Conservation (phyloP, 2,888 invertebrate species). For the Octonoba sinensis region DNA sequence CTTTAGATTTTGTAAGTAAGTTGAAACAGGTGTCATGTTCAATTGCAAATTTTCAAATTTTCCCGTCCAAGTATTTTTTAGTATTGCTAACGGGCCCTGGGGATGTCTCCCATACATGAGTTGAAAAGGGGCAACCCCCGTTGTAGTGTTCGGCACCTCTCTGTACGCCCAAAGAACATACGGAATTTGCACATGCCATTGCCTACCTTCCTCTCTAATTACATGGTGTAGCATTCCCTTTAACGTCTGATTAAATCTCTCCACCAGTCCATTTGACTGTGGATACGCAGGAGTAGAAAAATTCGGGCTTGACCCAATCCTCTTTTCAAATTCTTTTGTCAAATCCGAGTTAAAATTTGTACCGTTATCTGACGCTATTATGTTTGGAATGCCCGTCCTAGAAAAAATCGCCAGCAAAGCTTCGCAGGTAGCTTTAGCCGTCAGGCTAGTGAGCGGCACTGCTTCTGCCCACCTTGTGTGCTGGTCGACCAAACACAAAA, state of each 20-base stretch:
- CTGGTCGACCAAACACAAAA: slow-evolving; percentile 12
- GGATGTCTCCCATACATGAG: not conserved
- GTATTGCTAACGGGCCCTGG: not conserved
- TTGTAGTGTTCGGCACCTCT: not conserved
- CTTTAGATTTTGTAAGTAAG: not conserved
- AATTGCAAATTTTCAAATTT: not conserved
- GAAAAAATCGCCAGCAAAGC: slow-evolving; percentile 6
- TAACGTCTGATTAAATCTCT: slow-evolving; percentile 1
- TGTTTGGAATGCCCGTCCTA: not conserved
- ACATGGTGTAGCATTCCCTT: slow-evolving; percentile 14
- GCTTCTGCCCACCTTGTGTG: slow-evolving; percentile 24
- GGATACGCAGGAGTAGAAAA: not conserved
- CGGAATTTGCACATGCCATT: not conserved
- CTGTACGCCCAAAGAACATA: not conserved
- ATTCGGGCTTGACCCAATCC: not conserved
- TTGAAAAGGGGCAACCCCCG: slow-evolving; percentile 10
- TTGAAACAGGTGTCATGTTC: not conserved
- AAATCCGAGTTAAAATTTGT: slow-evolving; percentile 11
- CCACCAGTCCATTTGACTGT: not conserved
- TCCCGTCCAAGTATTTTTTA: not conserved
- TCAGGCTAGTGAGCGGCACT: not conserved
- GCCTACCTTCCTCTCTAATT: not conserved
- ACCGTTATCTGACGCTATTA: slow-evolving; percentile 2
- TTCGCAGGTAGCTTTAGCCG: slow-evolving; percentile 11
- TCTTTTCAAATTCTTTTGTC: not conserved